Base-by-base conservation (phyloP, 2,888 invertebrate species). In the Acleris laterana region DNA sequence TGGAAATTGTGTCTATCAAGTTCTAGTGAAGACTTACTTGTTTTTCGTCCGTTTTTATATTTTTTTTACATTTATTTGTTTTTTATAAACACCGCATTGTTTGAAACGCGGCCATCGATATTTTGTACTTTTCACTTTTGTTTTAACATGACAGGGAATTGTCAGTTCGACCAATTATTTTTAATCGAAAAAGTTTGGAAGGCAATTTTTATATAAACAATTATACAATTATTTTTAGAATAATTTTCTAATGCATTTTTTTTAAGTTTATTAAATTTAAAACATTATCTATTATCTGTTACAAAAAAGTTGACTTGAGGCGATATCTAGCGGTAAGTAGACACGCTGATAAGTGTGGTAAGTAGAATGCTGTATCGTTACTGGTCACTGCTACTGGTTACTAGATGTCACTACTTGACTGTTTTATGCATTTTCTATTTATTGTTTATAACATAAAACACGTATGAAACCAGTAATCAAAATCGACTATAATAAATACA, bases 51-150 rank as follows among this genome's bases (percentile, higher is more conserved):
- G 38, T 38, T 38, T 38, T 38, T 38, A 13, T 38, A 38, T 70
- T 73, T 80, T 80, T 79, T 75, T 73, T 68, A 52, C 52, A 68
- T 74, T 77, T 81, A 75, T 71, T 71, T 55, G 58, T 50, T 72
- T 73, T 77, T 74, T 74, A 73, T 32, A 44, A 68, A 71, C 67
- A 68, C 77, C 79, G 83, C 81, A 80, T 75, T 72, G 70, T 74
- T 68, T 70, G 59, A 67, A 59, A 56, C 74, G 70, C 75, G 72
- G 73, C 70, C 74, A 77, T 80, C 59, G 76, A 75, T 76, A 75
- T 72, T 69, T 70, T 22, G 57, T 68, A 67, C 70, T 73, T 70
- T 64, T 55, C 52, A 22, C 56, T 22, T 55, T 61, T 63, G 63
- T 63, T 53, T 59, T 7, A 25, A 17, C 9, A 48, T 49, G 44